Conservation (phyloP, 2,888 invertebrate species). For the Cataglyphis cursor region DNA sequence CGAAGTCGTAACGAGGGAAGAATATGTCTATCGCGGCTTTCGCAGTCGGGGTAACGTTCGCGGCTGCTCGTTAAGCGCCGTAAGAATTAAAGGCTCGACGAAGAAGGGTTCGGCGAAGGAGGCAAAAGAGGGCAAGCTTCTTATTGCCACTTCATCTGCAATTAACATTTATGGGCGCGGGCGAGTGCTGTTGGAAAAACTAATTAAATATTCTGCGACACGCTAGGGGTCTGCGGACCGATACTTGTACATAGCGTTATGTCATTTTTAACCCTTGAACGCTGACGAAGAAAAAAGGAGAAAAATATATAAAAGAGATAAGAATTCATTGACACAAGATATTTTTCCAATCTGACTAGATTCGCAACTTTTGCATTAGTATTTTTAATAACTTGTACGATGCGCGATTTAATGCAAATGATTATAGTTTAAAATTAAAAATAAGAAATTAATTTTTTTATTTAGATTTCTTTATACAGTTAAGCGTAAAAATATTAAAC, state of each 20-base stretch:
- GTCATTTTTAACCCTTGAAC: constrained; percentile 66
- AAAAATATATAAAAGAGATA: constrained; percentile 61
- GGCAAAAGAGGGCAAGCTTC: constrained; percentile 72
- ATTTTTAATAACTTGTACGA: background rate
- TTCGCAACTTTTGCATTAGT: background rate
- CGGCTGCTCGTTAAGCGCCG: constrained; percentile 80
- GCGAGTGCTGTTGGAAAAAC: constrained; percentile 83
- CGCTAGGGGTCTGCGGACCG: constrained; percentile 61
- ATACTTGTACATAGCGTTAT: constrained; percentile 57
- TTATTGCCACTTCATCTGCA: constrained; percentile 87
- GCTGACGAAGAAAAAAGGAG: constrained; percentile 66
- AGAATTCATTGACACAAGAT: constrained; percentile 23
- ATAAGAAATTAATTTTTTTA: background rate
- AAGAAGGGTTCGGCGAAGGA: constrained; percentile 61
- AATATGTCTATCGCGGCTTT: constrained; percentile 75
- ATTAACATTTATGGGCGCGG: constrained; percentile 86
- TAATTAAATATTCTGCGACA: constrained; percentile 86
- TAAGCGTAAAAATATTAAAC: background rate
- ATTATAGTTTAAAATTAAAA: background rate
- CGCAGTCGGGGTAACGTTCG: constrained; percentile 69
- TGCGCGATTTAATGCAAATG: background rate
- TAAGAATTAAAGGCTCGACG: constrained; percentile 76
- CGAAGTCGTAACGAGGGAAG: constrained; percentile 72
- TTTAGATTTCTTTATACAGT: background rate
- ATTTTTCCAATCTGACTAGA: background rate